Evolutionary conservation across 2,797 vertebrate genomes (phyloP), one percentile per base, ranked within the genome.

Genomic region (Percopsis omiscomaycus): DNA sequence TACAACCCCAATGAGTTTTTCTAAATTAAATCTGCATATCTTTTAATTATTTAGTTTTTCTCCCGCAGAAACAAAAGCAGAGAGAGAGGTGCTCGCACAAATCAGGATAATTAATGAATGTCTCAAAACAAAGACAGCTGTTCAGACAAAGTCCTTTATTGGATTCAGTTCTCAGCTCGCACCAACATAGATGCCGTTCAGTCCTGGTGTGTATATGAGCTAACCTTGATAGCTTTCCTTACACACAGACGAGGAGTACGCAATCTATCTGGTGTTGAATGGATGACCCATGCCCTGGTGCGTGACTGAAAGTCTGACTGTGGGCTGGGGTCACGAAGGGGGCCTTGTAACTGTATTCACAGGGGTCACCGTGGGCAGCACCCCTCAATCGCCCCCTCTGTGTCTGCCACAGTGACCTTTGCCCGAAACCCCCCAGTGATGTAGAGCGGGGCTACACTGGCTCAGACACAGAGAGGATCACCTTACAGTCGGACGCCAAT

Each of bases 401-500:
- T 56, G 81, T 81, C 85, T 88, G 64, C 75, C 71, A 69, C 11
- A n/a, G 3, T 61, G 74, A 84, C 84, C 83, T 84, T 51, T 86
- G 82, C 88, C 86, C 82, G 47, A 28, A 13, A n/a, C 70, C 37
- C 37, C 37, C 9, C 37, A 6, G 37, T 42, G 37, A 86, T 67
- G 80, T 60, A 71, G 81, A 80, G 66, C 53, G 71, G 82, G 86
- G 78, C 82, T 76, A 64, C 48, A 30, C 74, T 54, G 62, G 72
- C 78, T 83, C 74, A 84, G 86, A 89, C 84, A 61, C 77, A 72
- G 74, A 48, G 64, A 54, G 85, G 86, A 92, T 93, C 89, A 62
- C 71, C 72, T 93, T 92, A 91, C 92, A 89, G 80, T 70, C 73
- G 75, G 87, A 88, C 55, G 84, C 85, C 88, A 75, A 76, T 85